Evolutionary conservation across 1,140 invertebrate species (phyloP), one percentile per base, ranked within the genome.

Genomic region (Argopecten irradians): DNA sequence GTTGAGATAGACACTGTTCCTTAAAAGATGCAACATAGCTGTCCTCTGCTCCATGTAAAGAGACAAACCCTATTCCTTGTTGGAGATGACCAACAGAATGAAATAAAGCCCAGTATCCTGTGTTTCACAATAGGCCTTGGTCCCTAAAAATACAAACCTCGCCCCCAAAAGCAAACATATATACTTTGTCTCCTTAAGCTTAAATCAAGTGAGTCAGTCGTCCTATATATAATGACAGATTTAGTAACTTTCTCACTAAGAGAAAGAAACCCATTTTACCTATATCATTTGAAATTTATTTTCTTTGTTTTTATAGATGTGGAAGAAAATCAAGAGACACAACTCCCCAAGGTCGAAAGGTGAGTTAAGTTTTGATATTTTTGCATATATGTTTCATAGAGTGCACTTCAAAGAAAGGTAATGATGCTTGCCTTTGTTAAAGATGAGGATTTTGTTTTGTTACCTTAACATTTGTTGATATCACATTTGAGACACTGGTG

Each of bases 331-430:
- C 93, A 16, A 88, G 93, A 87, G 93, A 94, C 83, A 89, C 90
- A 33, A 93, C 93, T 89, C 93, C 93, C 36, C 93, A 93, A 89
- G 91, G 93, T 14, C 89, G 92, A 89, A 94, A 94, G 90, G 93
- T 94, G 91, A 87, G 43, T 55, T 41, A 22, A 19, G 22, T 43
- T 89, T 41, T 22, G 41, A 35, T 83, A 39, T 71, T 71, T 28
- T 71, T 39, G 36, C 36, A 39, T 39, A 13, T 39, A 8, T 39
- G 5, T n/a, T n/a, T n/a, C n/a, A n/a, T n/a, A n/a, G n/a, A n/a
- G n/a, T n/a, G n/a, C n/a, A n/a, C n/a, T n/a, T n/a, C n/a, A n/a
- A n/a, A n/a, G n/a, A n/a, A n/a, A n/a, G n/a, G n/a, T n/a, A n/a
- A n/a, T n/a, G n/a, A n/a, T n/a, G n/a, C n/a, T n/a, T n/a, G n/a